Base-by-base conservation (phyloP, 2,888 invertebrate genomes). In the Hyles lineata region DNA sequence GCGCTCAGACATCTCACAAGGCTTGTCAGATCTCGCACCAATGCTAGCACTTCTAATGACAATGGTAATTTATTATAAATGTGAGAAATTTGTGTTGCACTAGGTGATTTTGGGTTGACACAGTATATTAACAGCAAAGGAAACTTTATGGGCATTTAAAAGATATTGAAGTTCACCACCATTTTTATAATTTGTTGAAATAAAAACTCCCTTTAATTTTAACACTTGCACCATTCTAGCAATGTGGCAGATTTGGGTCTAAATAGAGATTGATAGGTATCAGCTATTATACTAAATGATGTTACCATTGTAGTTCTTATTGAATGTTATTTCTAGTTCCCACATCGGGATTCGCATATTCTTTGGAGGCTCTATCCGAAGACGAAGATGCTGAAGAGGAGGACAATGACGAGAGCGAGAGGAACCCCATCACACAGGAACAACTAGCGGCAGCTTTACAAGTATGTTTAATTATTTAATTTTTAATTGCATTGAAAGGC, bases 381-480 rank as follows among this genome's bases (percentile, higher is more conserved):
- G 95, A 89, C 73, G 95, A 91, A 74, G 94, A 92, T 76, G 94
- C 87, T 0, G 94, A 94, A 25, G 95, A 93, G 7, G 94, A 94
- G 58, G 92, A 92, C 17, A 83, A 81, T 3, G 91, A 95, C 80
- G 89, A 94, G 76, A 81, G 93, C 73, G 81, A 94, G 85, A 86
- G 95, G 87, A 91, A 87, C 70, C 93, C 95, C 3, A 97, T 97
- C 74, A 97, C 97, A 21, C 96, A 96, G 32, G 97, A 97, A 58
- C 97, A 97, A 83, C 89, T 98, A 7, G 96, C 97, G 4, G 96
- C 96, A 9, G 97, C 97, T 9, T 90, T 98, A 67, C 96, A 96
- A 80, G 96, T 96, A 74, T 71, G 62, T 70, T 70, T 61, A 0
- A 17, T 11, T 15, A 11, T 43, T 15, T 15, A 43, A 8, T 35